These are phyloP conservation scores for Gallinago media DNA, from an alignment of 2,113 vertebrate species.

Conservation along the genomic window DNA sequence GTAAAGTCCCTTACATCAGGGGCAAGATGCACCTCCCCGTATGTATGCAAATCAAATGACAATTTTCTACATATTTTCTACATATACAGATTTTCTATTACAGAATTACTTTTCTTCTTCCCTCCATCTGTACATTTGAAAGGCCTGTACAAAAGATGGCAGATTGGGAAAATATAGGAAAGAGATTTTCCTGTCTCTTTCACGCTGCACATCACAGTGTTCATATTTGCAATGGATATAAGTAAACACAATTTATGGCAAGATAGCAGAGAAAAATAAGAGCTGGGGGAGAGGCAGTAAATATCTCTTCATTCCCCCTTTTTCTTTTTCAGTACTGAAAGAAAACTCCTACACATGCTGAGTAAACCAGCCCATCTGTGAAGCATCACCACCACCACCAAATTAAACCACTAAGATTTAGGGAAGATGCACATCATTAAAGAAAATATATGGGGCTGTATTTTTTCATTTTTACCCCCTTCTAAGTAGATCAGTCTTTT, in stretches of 20 bases:
- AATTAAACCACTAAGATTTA: background rate
- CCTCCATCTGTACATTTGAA: background rate
- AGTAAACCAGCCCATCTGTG: slow-evolving; percentile 11
- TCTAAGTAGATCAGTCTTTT: background rate
- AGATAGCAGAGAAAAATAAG: background rate
- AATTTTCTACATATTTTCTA: background rate
- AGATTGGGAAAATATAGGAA: background rate
- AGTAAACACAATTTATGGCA: background rate
- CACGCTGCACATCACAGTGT: background rate
- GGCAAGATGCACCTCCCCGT: background rate
- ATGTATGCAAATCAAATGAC: background rate
- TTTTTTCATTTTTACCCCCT: background rate
- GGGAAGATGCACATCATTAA: background rate
- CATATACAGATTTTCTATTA: background rate
- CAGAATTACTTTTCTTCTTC: background rate
- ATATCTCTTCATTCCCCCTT: background rate
- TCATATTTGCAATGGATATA: background rate
- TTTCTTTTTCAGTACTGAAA: background rate
- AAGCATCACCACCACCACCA: background rate
- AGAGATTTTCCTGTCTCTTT: background rate
- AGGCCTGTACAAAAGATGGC: background rate
- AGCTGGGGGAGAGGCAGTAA: background rate
- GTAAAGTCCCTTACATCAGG: background rate
- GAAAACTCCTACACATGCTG: background rate
- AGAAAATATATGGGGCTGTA: background rate